Evolutionary conservation across 1,140 invertebrate genomes (phyloP).

Genomic region (Patella vulgata): DNA sequence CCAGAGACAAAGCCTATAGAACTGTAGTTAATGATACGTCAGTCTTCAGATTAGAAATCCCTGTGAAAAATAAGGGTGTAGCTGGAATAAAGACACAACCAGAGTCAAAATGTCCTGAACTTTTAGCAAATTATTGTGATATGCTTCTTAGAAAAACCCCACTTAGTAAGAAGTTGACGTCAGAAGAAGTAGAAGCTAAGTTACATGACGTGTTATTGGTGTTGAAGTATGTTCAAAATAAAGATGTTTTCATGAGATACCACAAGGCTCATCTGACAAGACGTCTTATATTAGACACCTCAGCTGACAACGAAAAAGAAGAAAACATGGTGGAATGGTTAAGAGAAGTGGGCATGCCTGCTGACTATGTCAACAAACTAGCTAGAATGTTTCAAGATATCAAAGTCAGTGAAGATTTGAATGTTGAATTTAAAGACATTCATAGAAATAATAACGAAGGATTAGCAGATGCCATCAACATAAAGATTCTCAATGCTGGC

Average conservation of each 20-base stretch:
- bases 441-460: constrained; percentile 69
- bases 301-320: constrained; percentile 98
- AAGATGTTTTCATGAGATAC: constrained; percentile 99
- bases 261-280: constrained; percentile 98
- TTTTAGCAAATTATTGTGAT: constrained; percentile 99
- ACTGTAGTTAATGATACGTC: constrained; percentile 98
- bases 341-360: constrained; percentile 94
- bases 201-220: constrained; percentile 93
- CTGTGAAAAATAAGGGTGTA: constrained; percentile 72
- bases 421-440: constrained; percentile 85
- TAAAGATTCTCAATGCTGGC: constrained; percentile 96
- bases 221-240: constrained; percentile 99
- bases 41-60: constrained; percentile 88
- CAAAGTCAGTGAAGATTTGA: constrained; percentile 98
- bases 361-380: constrained; percentile 98
- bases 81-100: constrained; percentile 73
- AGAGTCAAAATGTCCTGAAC: constrained; percentile 98
- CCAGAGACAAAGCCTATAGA: constrained; percentile 98
- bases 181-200: constrained; percentile 94
- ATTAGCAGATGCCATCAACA: constrained; percentile 71
- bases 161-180: constrained; percentile 94
- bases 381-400: constrained; percentile 97
- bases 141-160: constrained; percentile 97
- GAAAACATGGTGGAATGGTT: constrained; percentile 99
- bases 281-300: constrained; percentile 93